Base-by-base conservation (phyloP, 1,140 invertebrate genomes). In the Phthorimaea operculella region DNA sequence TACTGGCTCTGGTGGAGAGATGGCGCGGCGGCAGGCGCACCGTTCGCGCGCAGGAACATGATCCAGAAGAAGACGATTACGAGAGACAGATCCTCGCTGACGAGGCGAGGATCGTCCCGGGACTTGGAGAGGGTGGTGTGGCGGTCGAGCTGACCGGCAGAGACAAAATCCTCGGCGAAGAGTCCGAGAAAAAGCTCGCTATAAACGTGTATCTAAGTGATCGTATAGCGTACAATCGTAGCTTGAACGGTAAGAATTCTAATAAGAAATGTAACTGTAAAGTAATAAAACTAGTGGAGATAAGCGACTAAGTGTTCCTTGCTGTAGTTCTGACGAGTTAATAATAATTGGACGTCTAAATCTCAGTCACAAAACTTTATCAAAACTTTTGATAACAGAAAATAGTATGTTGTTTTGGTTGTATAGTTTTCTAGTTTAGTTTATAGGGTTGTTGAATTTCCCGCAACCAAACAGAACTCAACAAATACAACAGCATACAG, bases 161-260 rank as follows among this genome's bases (percentile, higher is more conserved):
- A 33, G 74, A 72, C 14, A 76, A 81, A 60, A 58, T 58, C 6
- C 59, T 79, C 0, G 81, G 81, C 0, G 76, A 79, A 39, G 69
- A 78, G 52, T 80, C 81, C 0, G 76, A 80, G 62, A 80, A 79
- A 51, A 72, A 79, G 62, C 59, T 76, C 9, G 79, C 78, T 0
- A 73, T 84, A 14, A 84, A 84, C 39, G 78, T 82, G n/a, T 79
- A 81, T 54, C 62, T 84, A 33, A 84, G 81, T 54, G 79, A 84
- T 51, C 60, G 78, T 6, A 82, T 82, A 15, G 63, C 81, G 0
- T 84, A 82, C 51, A 84, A 84, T 58, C 69, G 79, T 51, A 79
- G 74, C 56, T 59, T 84, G 28, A 75, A 72, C 72, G 81, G 81
- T 79, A 39, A 9, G 21, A 28, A 28, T 28, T 28, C 2, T 28